These are phyloP conservation scores for Tyria jacobaeae DNA, from an alignment of 2,888 invertebrate species.

Conservation along the genomic window DNA sequence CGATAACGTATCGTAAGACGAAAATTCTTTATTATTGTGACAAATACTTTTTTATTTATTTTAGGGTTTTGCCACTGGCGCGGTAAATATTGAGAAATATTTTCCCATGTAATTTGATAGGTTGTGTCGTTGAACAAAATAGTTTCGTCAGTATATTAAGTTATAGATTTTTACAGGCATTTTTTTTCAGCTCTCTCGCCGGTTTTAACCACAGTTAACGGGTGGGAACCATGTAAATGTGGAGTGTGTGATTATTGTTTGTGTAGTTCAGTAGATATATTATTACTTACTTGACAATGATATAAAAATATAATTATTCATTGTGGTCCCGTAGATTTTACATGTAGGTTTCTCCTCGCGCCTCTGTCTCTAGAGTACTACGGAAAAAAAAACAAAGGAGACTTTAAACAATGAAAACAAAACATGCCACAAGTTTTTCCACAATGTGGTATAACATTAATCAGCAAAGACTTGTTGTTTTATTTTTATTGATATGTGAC, in stretches of 20 bases:
- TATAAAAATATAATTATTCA: neutral
- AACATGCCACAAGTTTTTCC: neutral
- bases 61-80: neutral
- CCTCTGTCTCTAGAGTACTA: neutral
- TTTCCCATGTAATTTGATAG: neutral
- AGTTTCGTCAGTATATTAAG: neutral
- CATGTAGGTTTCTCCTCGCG: neutral
- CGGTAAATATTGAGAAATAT: slow-evolving; percentile 5
- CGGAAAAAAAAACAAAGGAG: neutral
- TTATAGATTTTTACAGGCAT: neutral
- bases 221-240: too few species aligned
- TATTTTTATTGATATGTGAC: slow-evolving; percentile 28
- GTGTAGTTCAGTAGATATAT: too few species aligned
- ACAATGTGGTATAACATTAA: neutral
- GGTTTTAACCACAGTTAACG: too few species aligned
- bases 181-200: neutral
- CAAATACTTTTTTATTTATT: slow-evolving; percentile 12
- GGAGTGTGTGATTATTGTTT: too few species aligned
- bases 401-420: neutral
- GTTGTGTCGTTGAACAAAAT: neutral
- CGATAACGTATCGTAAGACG: slow-evolving; percentile 22
- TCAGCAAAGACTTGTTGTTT: slow-evolving; percentile 15
- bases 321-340: neutral
- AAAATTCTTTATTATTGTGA: slow-evolving; percentile 5
- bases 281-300: neutral